These are phyloP conservation scores for Talpa occidentalis DNA, from an alignment of 2,113 vertebrate genomes.

Conservation along the genomic window DNA sequence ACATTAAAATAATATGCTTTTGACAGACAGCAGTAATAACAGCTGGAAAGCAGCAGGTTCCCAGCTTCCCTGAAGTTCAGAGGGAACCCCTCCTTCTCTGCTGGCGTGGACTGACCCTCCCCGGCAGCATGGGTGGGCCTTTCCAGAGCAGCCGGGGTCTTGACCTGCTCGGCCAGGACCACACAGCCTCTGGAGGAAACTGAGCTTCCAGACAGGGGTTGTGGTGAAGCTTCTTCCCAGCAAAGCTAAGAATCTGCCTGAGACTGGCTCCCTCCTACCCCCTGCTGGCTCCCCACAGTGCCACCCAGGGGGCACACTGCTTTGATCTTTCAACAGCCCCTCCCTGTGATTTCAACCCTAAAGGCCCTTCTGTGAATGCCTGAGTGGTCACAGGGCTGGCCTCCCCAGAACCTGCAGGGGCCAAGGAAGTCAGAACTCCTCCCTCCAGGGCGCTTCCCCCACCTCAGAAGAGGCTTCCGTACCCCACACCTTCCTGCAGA, in stretches of 20 bases:
- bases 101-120: fast-evolving
- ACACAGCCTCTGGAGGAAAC: not conserved
- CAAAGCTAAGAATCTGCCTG: too few species aligned
- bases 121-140: too few species aligned
- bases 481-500: not conserved
- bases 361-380: not conserved
- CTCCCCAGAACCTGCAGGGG: not conserved
- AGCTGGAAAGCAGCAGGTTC: not conserved
- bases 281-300: fast-evolving
- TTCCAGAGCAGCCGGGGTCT: fast-evolving
- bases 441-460: not conserved
- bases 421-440: too few species aligned
- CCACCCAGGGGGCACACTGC: not conserved
- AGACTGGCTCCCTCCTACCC: not conserved
- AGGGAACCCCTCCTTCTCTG: not conserved
- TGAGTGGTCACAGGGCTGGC: too few species aligned
- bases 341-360: not conserved
- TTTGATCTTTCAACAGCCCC: not conserved
- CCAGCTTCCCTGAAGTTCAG: not conserved
- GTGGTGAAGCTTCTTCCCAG: fast-evolving
- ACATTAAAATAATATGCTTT: not conserved
- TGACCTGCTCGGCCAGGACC: not conserved
- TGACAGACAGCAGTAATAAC: not conserved
- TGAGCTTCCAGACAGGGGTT: not conserved
- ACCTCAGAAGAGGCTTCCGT: not conserved